A percentile compares a stretch with the other conserved stretches of the same genome.
Conservation (phyloP, 2,797 vertebrate species). For the Onychomys torridus region DNA sequence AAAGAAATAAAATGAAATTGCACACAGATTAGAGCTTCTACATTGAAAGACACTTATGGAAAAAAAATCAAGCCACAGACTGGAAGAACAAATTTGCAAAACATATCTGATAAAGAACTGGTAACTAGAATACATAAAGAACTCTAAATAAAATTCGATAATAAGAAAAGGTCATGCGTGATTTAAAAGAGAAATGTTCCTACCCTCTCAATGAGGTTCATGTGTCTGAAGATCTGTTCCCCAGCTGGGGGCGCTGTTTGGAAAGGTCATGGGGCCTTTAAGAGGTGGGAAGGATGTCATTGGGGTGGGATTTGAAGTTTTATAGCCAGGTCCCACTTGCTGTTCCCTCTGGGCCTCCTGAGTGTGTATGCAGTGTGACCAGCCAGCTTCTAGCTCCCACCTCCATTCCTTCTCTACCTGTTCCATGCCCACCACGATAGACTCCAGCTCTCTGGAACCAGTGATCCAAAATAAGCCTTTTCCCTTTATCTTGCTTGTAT, state of each 20-base stretch:
- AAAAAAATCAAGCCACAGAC: background rate
- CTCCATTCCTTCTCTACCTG: background rate
- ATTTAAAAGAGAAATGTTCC: background rate
- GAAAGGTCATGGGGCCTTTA: background rate
- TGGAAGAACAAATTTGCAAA: background rate
- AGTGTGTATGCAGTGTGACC: background rate
- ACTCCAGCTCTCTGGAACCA: background rate
- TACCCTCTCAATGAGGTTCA: background rate
- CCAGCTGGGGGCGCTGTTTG: background rate
- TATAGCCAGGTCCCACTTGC: background rate
- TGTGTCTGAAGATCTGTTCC: background rate
- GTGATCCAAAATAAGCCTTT: background rate
- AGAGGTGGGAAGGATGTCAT: background rate
- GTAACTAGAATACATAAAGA: background rate
- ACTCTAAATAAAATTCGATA: conserved; percentile 10
- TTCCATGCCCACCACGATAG: background rate
- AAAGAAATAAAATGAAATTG: background rate
- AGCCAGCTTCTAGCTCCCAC: background rate
- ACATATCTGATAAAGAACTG: background rate
- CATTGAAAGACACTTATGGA: background rate
- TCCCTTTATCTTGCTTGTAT: background rate
- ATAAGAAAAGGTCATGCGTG: background rate
- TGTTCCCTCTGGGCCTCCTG: background rate
- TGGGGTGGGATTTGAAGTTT: background rate
- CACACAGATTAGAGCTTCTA: conserved; percentile 17